A percentile compares a stretch with the other conserved stretches of the same genome.
Conservation (phyloP, 2,888 invertebrate genomes). For the Meandrusa payeni region DNA sequence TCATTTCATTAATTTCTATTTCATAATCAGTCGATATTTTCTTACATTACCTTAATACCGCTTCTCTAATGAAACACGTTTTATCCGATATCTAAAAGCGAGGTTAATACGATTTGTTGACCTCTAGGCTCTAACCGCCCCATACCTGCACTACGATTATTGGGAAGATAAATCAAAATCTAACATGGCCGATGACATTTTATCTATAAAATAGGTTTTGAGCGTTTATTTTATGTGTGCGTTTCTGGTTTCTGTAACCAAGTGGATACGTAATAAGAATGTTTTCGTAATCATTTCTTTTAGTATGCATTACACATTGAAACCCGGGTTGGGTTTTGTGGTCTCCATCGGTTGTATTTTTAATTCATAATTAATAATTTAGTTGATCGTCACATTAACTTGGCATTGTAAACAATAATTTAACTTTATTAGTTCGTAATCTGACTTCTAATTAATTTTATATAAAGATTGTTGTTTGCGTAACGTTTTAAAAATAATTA, state of each 20-base stretch:
- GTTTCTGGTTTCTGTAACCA: not conserved
- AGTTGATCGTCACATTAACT: too few relatives aligned
- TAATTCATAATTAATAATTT: too few relatives aligned
- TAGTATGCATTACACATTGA: too few relatives aligned
- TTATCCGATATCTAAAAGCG: slow-evolving; percentile 18
- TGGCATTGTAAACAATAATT: too few relatives aligned
- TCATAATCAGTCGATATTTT: slow-evolving; percentile 7
- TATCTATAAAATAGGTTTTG: slow-evolving; percentile 2
- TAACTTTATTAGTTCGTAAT: too few relatives aligned
- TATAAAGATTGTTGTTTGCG: too few relatives aligned
- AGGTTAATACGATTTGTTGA: slow-evolving; percentile 25
- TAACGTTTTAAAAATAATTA: too few relatives aligned
- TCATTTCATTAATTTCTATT: slow-evolving; percentile 9
- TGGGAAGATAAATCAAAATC: slow-evolving; percentile 20
- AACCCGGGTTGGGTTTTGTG: too few relatives aligned
- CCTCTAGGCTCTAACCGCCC: slow-evolving; percentile 14
- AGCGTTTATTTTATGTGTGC: not conserved
- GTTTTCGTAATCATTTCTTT: too few relatives aligned
- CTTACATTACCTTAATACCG: slow-evolving; percentile 4
- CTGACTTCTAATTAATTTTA: too few relatives aligned
- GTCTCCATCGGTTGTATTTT: too few relatives aligned
- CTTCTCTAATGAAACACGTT: slow-evolving; percentile 22
- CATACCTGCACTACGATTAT: slow-evolving; percentile 22
- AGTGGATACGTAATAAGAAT: slow-evolving; percentile 1
- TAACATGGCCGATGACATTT: slow-evolving; percentile 18